Evolutionary conservation across 2,797 vertebrate species (phyloP).

Genomic region (Myripristis murdjan): DNA sequence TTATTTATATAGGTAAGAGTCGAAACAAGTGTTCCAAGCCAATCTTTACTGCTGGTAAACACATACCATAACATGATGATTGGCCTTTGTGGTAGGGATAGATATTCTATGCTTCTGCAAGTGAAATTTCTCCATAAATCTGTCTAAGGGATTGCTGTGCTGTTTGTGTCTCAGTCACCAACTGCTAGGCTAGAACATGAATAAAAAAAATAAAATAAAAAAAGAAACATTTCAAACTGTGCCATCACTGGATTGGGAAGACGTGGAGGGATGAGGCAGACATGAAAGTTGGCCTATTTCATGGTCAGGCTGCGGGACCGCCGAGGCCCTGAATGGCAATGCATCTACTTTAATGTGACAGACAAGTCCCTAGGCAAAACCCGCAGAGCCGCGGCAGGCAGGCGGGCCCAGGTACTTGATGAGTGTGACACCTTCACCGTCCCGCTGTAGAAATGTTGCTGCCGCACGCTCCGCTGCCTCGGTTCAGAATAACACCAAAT

Average conservation of each 20-base stretch:
- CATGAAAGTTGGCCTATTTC: constrained; percentile 91
- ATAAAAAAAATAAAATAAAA: too few species aligned
- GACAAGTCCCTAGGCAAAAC: constrained; percentile 89
- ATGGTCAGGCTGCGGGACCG: constrained; percentile 85
- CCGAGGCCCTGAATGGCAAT: constrained; percentile 88
- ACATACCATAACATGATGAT: constrained; percentile 7
- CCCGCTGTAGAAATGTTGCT: constrained; percentile 84
- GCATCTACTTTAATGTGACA: constrained; percentile 90
- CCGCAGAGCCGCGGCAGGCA: constrained; percentile 80
- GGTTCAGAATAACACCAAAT: constrained; percentile 85
- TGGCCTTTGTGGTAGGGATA: neutral
- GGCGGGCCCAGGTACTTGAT: constrained; percentile 88
- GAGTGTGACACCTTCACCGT: constrained; percentile 88
- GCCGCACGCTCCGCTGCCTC: constrained; percentile 86
- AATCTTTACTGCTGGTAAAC: neutral
- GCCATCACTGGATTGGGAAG: constrained; percentile 80
- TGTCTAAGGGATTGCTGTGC: constrained; percentile 62
- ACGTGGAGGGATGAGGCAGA: constrained; percentile 84
- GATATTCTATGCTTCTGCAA: constrained; percentile 13
- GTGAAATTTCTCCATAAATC: constrained; percentile 69
- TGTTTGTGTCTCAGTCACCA: constrained; percentile 80
- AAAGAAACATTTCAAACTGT: constrained; percentile 72
- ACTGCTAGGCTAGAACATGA: constrained; percentile 68
- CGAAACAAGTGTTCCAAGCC: neutral
- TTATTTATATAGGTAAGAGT: neutral